Percentiles rank a stretch among this genome's conserved stretches.
These are phyloP conservation scores for Hipparchia semele DNA, from an alignment of 2,888 invertebrate species.

Conservation along the genomic window DNA sequence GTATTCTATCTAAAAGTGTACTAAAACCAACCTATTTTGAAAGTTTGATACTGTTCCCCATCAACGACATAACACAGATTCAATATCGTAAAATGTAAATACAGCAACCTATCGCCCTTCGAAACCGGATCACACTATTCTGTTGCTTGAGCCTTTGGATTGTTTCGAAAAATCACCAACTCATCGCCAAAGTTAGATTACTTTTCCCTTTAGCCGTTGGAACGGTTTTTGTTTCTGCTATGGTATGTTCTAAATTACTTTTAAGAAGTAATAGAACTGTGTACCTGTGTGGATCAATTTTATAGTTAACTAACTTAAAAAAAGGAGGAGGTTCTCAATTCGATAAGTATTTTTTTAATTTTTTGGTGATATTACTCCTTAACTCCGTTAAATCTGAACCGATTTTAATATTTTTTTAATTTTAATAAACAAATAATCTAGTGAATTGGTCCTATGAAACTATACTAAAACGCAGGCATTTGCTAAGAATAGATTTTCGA, in stretches of 20 bases:
- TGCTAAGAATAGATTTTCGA: no score
- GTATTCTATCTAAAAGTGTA: no score
- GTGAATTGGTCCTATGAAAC: no score
- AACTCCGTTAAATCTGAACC: no score
- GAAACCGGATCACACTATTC: slow-evolving; percentile 17
- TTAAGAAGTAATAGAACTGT: slow-evolving; percentile 11
- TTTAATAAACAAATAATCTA: no score
- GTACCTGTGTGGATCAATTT: not conserved
- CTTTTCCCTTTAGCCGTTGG: slow-evolving; percentile 37
- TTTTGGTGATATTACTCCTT: no score
- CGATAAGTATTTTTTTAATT: no score
- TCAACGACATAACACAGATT: not conserved
- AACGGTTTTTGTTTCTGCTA: slow-evolving; percentile 37
- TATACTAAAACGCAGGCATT: no score
- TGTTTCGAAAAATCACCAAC: slow-evolving; percentile 41
- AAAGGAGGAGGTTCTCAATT: no score
- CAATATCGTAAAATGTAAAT: slow-evolving; percentile 6
- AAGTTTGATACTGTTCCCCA: no score
- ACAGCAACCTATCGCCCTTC: slow-evolving; percentile 6
- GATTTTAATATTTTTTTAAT: no score
- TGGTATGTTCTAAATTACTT: slow-evolving; percentile 23
- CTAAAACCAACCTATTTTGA: no score
- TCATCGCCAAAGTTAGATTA: slow-evolving; percentile 43
- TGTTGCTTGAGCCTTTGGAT: slow-evolving; percentile 30
- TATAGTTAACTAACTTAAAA: not conserved